A percentile compares a stretch with the other conserved stretches of the same genome.
Conservation (phyloP, 2,888 invertebrate species). For the Pheosia gnoma region DNA sequence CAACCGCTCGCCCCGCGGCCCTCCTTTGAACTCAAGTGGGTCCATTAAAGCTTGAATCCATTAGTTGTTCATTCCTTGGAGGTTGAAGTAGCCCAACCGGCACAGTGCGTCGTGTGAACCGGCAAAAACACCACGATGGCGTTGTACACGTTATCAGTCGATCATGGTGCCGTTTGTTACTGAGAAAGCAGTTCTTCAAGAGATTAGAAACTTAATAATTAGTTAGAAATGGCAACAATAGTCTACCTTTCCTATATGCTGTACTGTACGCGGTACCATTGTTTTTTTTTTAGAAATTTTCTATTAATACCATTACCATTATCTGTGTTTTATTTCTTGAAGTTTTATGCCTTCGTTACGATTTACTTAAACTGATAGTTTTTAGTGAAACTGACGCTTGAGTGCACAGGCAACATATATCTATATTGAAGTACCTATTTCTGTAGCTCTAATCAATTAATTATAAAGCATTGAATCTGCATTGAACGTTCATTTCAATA, state of each 20-base stretch:
- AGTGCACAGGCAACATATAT: too few species aligned
- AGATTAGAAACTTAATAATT: conserved; percentile 5
- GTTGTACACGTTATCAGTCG: conserved; percentile 19
- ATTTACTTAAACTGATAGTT: too few species aligned
- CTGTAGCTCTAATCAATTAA: not conserved
- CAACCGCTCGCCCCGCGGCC: conserved; percentile 52
- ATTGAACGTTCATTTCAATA: not conserved
- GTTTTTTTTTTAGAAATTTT: not conserved
- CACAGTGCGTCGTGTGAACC: conserved; percentile 40
- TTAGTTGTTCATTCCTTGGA: conserved; percentile 58
- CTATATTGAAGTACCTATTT: too few species aligned
- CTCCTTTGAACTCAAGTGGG: conserved; percentile 65
- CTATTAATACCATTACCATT: too few species aligned
- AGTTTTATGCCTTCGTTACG: too few species aligned
- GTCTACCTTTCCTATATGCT: not conserved
- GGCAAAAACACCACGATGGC: conserved; percentile 31
- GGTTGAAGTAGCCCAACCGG: conserved; percentile 49
- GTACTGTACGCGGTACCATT: not conserved
- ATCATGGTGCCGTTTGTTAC: conserved; percentile 7
- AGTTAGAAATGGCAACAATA: conserved; percentile 2
- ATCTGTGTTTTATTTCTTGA: too few species aligned
- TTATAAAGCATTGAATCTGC: not conserved
- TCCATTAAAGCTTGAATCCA: conserved; percentile 54
- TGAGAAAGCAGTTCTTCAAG: conserved; percentile 1
- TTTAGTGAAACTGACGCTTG: too few species aligned